Evolutionary conservation across 2,888 invertebrate species (phyloP).

Genomic region (Polymixis flavicincta): DNA sequence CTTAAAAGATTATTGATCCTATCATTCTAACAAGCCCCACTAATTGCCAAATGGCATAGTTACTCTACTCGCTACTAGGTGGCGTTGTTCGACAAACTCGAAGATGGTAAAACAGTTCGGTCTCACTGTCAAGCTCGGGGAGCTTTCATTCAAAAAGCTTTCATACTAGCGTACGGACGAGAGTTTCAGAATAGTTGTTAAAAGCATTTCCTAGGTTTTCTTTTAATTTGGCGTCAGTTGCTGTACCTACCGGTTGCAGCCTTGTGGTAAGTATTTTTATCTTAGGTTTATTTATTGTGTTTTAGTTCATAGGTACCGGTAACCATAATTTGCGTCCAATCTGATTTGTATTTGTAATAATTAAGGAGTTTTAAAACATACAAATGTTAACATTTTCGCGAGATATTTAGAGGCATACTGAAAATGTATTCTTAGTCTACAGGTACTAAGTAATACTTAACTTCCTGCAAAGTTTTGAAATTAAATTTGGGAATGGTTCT

Average conservation of each 20-base stretch:
- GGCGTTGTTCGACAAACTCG: slow-evolving; percentile 68
- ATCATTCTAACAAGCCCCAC: slow-evolving; percentile 32
- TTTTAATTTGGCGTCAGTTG: slow-evolving; percentile 10
- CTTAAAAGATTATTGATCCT: slow-evolving; percentile 22
- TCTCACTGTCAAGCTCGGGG: slow-evolving; percentile 53
- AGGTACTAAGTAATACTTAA: background rate
- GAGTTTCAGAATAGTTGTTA: slow-evolving; percentile 46
- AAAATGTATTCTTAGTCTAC: background rate
- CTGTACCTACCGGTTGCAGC: background rate
- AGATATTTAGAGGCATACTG: background rate
- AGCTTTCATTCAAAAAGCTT: slow-evolving; percentile 71
- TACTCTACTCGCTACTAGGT: slow-evolving; percentile 77
- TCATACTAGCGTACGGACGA: slow-evolving; percentile 54
- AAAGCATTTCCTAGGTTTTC: slow-evolving; percentile 8
- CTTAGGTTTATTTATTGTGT: background rate
- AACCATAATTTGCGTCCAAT: background rate
- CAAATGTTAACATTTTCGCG: too few species aligned
- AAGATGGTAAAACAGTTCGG: slow-evolving; percentile 63
- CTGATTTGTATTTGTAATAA: background rate
- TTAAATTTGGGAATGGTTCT: background rate
- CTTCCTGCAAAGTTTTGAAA: background rate
- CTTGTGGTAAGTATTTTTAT: slow-evolving; percentile 45
- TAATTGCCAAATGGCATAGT: slow-evolving; percentile 51
- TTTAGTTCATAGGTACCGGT: background rate
- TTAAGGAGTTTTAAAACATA: background rate